These are phyloP conservation scores for Papilio aristodemus DNA, from an alignment of 1,140 invertebrate species.

Conservation along the genomic window DNA sequence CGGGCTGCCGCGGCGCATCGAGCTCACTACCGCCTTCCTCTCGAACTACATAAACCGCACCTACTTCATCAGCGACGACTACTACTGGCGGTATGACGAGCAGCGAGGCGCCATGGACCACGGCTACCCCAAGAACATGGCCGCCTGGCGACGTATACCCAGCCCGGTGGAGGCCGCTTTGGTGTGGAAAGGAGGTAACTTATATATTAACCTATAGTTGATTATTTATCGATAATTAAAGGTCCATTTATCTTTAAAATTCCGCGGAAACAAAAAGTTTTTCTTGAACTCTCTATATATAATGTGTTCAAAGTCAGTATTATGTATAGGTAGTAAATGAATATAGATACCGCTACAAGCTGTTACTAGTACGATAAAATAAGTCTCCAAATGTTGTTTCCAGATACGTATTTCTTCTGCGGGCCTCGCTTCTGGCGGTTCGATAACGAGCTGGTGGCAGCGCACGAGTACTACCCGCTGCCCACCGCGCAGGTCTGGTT, in stretches of 20 bases:
- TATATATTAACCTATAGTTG: background rate
- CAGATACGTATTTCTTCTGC: constrained; percentile 84
- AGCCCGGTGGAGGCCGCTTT: constrained; percentile 83
- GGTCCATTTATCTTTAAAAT: background rate
- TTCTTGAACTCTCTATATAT: no score
- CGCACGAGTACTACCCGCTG: constrained; percentile 80
- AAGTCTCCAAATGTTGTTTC: constrained; percentile 24
- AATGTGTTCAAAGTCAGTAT: no score
- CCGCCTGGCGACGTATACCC: constrained; percentile 85
- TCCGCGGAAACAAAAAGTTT: background rate
- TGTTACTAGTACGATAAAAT: background rate
- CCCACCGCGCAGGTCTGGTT: constrained; percentile 82
- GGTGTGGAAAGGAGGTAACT: constrained; percentile 82
- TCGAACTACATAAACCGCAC: constrained; percentile 83
- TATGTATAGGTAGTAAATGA: no score
- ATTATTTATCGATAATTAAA: no score
- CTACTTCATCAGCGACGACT: constrained; percentile 82
- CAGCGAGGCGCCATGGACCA: constrained; percentile 80
- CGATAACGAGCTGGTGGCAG: constrained; percentile 80
- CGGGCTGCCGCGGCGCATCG: constrained; percentile 83
- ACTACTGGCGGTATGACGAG: constrained; percentile 87
- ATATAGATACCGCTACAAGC: no score
- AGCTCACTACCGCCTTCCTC: constrained; percentile 86
- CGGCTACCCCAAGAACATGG: constrained; percentile 85
- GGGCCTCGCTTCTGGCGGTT: constrained; percentile 83